phyloP scores from a whole-genome alignment of 2,797 vertebrate genomes.

The Acanthurus leucopareius region DNA sequence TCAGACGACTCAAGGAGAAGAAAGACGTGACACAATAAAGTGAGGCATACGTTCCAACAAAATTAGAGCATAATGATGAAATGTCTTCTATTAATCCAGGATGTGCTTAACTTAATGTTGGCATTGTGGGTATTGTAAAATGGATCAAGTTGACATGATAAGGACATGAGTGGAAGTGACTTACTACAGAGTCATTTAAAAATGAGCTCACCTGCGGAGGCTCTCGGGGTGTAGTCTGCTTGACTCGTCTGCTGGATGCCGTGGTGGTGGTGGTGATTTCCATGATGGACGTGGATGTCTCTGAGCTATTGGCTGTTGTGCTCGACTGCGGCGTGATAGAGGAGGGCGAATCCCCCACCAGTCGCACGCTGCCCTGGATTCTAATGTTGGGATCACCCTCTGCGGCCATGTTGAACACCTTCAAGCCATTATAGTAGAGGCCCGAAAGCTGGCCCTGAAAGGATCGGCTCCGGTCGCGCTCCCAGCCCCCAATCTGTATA shows the following conservation, averaged over 20 bases:
- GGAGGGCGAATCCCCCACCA: slow-evolving; percentile 95
- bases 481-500: slow-evolving; percentile 99
- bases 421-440: slow-evolving; percentile 99
- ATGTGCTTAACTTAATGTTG: slow-evolving; percentile 34
- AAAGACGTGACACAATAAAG: slow-evolving; percentile 35
- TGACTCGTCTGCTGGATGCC: slow-evolving; percentile 92
- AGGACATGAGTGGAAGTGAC: slow-evolving; percentile 2
- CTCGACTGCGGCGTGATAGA: slow-evolving; percentile 98
- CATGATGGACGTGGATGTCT: slow-evolving; percentile 97
- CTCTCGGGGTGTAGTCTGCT: slow-evolving; percentile 92
- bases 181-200: slow-evolving; percentile 6
- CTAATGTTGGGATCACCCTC: slow-evolving; percentile 96
- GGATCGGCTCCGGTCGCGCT: slow-evolving; percentile 93
- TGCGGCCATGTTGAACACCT: slow-evolving; percentile 99
- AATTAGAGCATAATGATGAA: slow-evolving; percentile 9
- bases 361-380: slow-evolving; percentile 96
- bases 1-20: slow-evolving; percentile 44
- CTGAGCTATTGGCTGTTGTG: slow-evolving; percentile 95
- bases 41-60: slow-evolving; percentile 10
- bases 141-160: slow-evolving; percentile 20
- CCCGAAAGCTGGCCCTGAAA: slow-evolving; percentile 99
- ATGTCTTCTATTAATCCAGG: slow-evolving; percentile 34
- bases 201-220: slow-evolving; percentile 90
- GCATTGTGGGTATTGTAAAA: slow-evolving; percentile 33
- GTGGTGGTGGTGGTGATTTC: slow-evolving; percentile 95